Base-by-base conservation (phyloP, 2,888 invertebrate species). In the Agrypnus murinus region DNA sequence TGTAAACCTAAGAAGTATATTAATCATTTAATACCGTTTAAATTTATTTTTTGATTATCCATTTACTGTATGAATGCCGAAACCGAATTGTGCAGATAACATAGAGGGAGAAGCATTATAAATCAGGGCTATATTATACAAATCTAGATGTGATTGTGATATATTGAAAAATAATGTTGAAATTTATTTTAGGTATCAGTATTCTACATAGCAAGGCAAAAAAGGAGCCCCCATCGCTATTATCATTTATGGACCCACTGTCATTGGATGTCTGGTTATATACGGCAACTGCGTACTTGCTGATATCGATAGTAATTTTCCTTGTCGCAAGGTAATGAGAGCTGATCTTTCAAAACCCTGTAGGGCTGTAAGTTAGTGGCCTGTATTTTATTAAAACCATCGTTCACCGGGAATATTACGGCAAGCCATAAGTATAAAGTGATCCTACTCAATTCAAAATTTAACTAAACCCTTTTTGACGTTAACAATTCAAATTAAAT, bases 181-280 rank as follows among this genome's bases (percentile, higher is more conserved):
- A 55, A 55, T 55, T 55, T 36, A 36, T 81, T 81, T 67, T 72
- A 87, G 93, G 93, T 71, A 96, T 97, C 77, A 95, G 96, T 80
- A 96, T 98, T 83, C 85, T 97, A 73, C 96, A 92, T 87, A 92
- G 92, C 78, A 94, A 94, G 80, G 92, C 95, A 4, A 89, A 90
- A 71, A 92, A 92, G 69, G 91, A 92, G 46, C 91, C 92, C 9
- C 94, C 96, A 40, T 92, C 94, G 82, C 87, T 97, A 32, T 95
- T 97, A 86, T 95, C 96, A 14, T 98, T 98, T 86, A 88, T 97
- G 77, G 91, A 93, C 75, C 97, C 98, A 0, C 91, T 98, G 77
- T 93, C 94, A 5, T 86, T 92, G 34, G 93, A 95, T 81, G 95
- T 96, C 19, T 97, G 96, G 96, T 90, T 96, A 77, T 97, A 95